phyloP scores from a whole-genome alignment of 2,113 vertebrate species.

The Bos indicus region DNA sequence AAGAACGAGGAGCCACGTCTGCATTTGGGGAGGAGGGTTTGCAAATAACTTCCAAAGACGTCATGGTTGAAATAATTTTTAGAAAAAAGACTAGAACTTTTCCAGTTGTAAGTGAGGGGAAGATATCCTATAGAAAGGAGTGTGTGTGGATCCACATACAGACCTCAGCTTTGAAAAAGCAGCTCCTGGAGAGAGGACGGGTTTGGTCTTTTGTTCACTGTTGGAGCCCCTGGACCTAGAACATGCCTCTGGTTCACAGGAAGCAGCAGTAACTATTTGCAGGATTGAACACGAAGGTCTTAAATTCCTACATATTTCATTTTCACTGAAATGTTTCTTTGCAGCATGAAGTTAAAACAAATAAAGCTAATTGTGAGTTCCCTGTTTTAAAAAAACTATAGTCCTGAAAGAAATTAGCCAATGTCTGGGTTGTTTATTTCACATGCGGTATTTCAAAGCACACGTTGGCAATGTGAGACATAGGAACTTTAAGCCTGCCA shows the following conservation, averaged over 20 bases:
- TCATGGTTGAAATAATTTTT: neutral
- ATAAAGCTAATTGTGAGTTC: neutral
- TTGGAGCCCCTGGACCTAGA: neutral
- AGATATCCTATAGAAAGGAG: neutral
- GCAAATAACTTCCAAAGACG: neutral
- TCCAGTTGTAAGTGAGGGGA: neutral
- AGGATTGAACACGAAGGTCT: neutral
- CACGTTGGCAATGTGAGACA: neutral
- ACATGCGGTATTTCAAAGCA: neutral
- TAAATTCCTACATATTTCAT: neutral
- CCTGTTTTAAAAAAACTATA: neutral
- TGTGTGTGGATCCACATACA: too few species aligned
- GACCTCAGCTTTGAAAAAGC: neutral
- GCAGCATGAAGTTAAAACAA: neutral
- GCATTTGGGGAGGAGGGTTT: neutral
- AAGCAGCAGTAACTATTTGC: neutral
- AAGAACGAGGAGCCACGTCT: neutral
- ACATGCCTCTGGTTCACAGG: neutral
- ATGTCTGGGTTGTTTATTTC: neutral
- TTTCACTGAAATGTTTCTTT: neutral
- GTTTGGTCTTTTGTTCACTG: neutral
- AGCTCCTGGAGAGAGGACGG: neutral
- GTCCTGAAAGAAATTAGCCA: neutral
- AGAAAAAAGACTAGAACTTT: neutral
- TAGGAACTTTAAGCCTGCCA: neutral